phyloP scores from a whole-genome alignment of 2,888 invertebrate species.

The Disparrhopalites patrizii region DNA sequence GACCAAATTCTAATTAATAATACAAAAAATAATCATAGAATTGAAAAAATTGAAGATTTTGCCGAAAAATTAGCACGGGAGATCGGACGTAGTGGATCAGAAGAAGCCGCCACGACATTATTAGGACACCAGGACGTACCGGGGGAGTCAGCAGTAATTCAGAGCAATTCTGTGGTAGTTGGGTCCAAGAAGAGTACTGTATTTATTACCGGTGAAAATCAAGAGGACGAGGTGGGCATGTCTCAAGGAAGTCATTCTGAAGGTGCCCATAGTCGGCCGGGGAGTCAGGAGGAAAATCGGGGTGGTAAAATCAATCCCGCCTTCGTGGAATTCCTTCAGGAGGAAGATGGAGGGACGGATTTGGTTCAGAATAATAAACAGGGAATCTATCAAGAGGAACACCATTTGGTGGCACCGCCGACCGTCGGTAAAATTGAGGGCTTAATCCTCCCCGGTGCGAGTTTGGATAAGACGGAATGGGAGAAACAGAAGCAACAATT shows the following conservation, averaged over 20 bases:
- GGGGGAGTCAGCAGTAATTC: conserved; percentile 10
- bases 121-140: no score
- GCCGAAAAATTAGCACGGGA: conserved; percentile 18
- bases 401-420: neutral
- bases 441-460: no score
- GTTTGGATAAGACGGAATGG: neutral
- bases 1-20: no score
- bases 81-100: conserved; percentile 14
- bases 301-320: neutral
- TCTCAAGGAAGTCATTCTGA: neutral
- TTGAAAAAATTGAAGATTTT: conserved; percentile 18
- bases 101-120: conserved; percentile 21
- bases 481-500: neutral
- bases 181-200: neutral
- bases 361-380: neutral
- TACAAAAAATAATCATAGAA: no score
- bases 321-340: neutral
- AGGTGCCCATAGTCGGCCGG: neutral
- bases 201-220: conserved; percentile 1
- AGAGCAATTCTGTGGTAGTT: neutral
- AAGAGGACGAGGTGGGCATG: neutral
- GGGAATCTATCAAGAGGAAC: neutral
- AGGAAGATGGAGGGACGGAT: neutral
- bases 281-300: neutral
- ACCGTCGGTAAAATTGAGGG: neutral